Base-by-base conservation (phyloP, 2,797 vertebrate genomes). In the Stomatorhinus walkeri region DNA sequence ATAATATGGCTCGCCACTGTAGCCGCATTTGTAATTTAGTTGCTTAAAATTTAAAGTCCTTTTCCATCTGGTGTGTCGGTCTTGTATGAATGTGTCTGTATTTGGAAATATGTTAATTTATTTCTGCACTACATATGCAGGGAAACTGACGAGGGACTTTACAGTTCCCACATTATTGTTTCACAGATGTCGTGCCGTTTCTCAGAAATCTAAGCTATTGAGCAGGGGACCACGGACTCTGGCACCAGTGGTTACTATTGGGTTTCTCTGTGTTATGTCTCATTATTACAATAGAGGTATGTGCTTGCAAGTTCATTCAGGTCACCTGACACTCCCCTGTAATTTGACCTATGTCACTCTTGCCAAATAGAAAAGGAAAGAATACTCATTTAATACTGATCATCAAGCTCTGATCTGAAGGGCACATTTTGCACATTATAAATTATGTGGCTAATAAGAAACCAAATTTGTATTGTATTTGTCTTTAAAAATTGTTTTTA, bases 281-380 rank as follows among this genome's bases (percentile, higher is more conserved):
- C 90, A 89, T 90, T 88, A 91, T 93, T 93, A 91, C 90, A 28
- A 43, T 89, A 87, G 88, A 61, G 89, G 91, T 61, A 88, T 93
- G 92, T 92, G 92, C 94, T 94, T 93, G 94, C 93, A 93, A 91
- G 89, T 91, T 85, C 90, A 90, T 49, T 54, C 88, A 51, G 89
- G 91, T 90, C 90, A 94, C 91, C 91, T 88, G 93, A 94, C 91
- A 94, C 93, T 64, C 32, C 89, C 49, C 88, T 92, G 95, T 91
- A 95, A 95, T 87, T 91, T 90, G 91, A 95, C 92, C 93, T 90
- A 54, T 54, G 64, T 88, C 88, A 88, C 79, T 91, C 87, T 88
- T 90, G 64, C 88, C 56, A 88, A 88, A 85, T 28, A 56, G 48
- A 89, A 59, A 89, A 76, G 59, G 51, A 59, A 56, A 87, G 88